A percentile compares a stretch with the other conserved stretches of the same genome.
Evolutionary conservation across 2,797 vertebrate genomes (phyloP).

Genomic region (Catostomus latipinnis): DNA sequence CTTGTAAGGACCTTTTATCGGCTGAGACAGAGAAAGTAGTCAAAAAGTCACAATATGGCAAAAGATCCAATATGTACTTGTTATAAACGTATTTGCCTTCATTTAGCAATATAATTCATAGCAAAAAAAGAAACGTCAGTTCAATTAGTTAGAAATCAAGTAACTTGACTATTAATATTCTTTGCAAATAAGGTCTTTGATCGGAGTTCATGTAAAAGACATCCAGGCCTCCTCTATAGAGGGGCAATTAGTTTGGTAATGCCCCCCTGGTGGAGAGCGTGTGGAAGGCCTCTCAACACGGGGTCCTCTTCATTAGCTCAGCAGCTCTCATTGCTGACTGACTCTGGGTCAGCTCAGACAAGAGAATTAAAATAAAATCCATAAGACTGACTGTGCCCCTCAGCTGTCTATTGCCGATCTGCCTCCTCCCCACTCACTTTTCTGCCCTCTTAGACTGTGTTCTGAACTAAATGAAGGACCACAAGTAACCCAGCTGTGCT

Average conservation of each 20-base stretch:
- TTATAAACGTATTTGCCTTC: background rate
- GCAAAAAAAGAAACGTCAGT: constrained; percentile 5
- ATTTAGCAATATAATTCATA: constrained; percentile 19
- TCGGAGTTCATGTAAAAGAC: constrained; percentile 60
- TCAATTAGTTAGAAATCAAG: constrained; percentile 48
- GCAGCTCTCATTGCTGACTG: constrained; percentile 22
- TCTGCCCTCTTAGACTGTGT: constrained; percentile 22
- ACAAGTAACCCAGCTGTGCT: constrained; percentile 22
- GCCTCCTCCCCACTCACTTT: constrained; percentile 10
- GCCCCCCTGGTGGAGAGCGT: constrained; percentile 50
- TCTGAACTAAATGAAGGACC: constrained; percentile 30
- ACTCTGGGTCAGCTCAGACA: constrained; percentile 46
- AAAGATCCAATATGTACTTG: background rate
- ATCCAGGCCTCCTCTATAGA: constrained; percentile 38
- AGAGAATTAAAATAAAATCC: constrained; percentile 52
- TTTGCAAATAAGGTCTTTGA: constrained; percentile 39
- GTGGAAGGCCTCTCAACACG: constrained; percentile 25
- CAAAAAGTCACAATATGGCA: background rate
- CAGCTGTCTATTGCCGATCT: constrained; percentile 26
- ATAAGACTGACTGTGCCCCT: constrained; percentile 46
- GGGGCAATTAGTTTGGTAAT: constrained; percentile 39
- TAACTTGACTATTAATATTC: constrained; percentile 39
- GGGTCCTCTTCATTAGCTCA: constrained; percentile 43
- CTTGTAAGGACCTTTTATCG: constrained; percentile 16
- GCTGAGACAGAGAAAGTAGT: background rate